Evolutionary conservation across 2,113 vertebrate genomes (phyloP), one percentile per base, ranked within the genome.

Genomic region (Tenrec ecaudatus): DNA sequence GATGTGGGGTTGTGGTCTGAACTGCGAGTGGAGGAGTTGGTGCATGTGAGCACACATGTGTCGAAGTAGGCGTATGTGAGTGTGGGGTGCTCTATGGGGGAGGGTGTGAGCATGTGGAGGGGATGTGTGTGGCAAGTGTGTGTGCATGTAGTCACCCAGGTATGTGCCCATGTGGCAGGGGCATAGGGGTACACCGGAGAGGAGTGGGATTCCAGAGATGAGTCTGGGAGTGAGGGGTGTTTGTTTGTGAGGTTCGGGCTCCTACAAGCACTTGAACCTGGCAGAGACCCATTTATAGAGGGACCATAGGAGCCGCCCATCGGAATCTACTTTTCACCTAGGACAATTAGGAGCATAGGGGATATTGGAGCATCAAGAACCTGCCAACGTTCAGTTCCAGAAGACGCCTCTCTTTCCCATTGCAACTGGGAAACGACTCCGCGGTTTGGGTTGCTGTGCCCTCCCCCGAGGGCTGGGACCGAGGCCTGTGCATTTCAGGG

Each of bases 81-180:
- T 31, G 29, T 81, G 16, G 80, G 40, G 40, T 1, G 25, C 8
- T 68, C 9, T 68, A 14, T 53, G 47, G 47, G 47, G 12, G 47
- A 53, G 47, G 47, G 29, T 73, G 11, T 86, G 57, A 25, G 47
- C 31, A 31, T 31, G 38, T 14, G 33, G 16, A n/a, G 29, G 12
- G 6, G 6, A 3, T 3, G 0, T 3, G 27, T 36, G 25, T 77
- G 29, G n/a, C 3, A 0, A 14, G 40, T 1, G 66, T 17, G 31
- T 80, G 4, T 43, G 43, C 60, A 29, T 29, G 36, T 11, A 14
- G 47, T 53, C 47, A 10, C 47, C 47, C 47, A 53, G 47, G 47
- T 53, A 53, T 53, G 47, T 53, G 47, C 47, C 47, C 9, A 10
- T 53, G 47, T 53, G 47, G 6, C 9, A 53, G 47, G 47, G 47